Evolutionary conservation across 1,140 invertebrate species (phyloP).

Genomic region (Apis dorsata): DNA sequence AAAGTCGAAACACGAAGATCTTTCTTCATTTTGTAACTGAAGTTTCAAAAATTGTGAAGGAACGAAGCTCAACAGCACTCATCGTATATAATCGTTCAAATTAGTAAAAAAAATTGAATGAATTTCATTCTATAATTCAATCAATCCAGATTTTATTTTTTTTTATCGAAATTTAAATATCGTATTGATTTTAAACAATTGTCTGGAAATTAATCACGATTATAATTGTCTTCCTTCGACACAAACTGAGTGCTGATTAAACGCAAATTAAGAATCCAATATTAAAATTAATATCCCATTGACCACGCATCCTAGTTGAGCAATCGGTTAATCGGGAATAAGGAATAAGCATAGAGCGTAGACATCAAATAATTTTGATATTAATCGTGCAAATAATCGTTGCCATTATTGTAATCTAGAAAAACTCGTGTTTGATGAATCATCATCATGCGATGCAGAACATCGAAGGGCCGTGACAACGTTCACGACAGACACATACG

Average conservation of each 20-base stretch:
- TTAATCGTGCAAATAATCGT: slow-evolving; percentile 55
- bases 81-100: neutral
- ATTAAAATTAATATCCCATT: slow-evolving; percentile 7
- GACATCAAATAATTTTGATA: slow-evolving; percentile 62
- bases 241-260: slow-evolving; percentile 19
- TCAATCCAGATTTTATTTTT: no score
- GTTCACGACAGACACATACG: neutral
- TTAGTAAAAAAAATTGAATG: no score
- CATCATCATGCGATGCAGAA: neutral
- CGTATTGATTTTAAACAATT: neutral
- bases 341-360: slow-evolving; percentile 51
- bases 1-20: slow-evolving; percentile 9
- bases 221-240: slow-evolving; percentile 69
- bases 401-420: slow-evolving; percentile 54
- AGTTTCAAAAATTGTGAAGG: neutral
- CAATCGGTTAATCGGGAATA: slow-evolving; percentile 29
- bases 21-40: slow-evolving; percentile 35
- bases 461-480: slow-evolving; percentile 35
- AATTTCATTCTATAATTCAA: no score
- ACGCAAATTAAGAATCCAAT: slow-evolving; percentile 6
- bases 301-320: slow-evolving; percentile 16
- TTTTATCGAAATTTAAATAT: neutral
- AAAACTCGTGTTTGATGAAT: slow-evolving; percentile 36
- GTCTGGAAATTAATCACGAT: slow-evolving; percentile 56
- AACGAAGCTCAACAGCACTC: slow-evolving; percentile 40